Evolutionary conservation across 1,140 invertebrate species (phyloP).

Genomic region (Lanistes nyassanus): DNA sequence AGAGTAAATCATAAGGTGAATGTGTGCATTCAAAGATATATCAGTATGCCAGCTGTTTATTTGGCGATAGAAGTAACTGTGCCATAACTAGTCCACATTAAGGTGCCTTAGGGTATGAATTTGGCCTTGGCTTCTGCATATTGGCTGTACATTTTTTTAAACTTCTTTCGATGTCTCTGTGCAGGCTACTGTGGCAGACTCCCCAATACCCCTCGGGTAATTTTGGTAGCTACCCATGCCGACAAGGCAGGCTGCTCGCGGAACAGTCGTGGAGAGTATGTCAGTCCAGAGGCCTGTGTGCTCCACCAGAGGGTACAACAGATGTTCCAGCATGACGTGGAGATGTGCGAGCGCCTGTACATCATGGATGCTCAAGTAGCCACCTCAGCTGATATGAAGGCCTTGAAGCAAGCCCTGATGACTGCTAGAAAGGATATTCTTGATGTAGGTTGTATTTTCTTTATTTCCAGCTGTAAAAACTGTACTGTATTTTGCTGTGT

Average conservation of each 20-base stretch:
- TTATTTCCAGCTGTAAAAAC: no score
- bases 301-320: constrained; percentile 69
- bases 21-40: no score
- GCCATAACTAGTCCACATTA: no score
- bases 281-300: constrained; percentile 71
- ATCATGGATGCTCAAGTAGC: constrained; percentile 74
- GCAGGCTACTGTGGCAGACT: constrained; percentile 72
- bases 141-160: no score
- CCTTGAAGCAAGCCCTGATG: constrained; percentile 71
- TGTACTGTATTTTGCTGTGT: no score
- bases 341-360: constrained; percentile 71
- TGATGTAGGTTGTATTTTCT: constrained; percentile 66
- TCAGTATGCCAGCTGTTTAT: no score
- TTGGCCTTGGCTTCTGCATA: no score
- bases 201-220: constrained; percentile 69
- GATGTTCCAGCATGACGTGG: constrained; percentile 71
- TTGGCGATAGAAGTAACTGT: no score
- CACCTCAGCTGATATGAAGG: constrained; percentile 72
- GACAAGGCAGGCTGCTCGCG: constrained; percentile 70
- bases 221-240: constrained; percentile 78
- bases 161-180: no score
- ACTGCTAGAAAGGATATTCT: constrained; percentile 67
- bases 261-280: constrained; percentile 71
- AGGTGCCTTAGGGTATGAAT: no score
- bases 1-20: no score